Conservation (phyloP, 2,797 vertebrate species). For the Silurus lanzhouensis region DNA sequence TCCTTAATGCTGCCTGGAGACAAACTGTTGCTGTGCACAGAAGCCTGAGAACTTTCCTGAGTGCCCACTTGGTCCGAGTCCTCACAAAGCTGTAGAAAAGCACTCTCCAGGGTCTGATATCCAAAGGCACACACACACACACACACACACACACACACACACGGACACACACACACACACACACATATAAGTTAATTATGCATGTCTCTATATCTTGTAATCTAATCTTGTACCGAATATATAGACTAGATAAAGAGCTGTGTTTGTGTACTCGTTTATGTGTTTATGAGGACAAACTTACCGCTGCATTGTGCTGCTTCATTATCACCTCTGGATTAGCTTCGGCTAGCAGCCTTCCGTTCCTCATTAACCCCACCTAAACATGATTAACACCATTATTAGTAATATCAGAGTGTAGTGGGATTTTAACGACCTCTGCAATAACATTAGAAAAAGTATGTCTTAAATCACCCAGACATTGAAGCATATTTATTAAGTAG, state of each 20-base stretch:
- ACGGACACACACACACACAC: background rate
- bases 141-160: background rate
- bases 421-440: background rate
- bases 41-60: conserved; percentile 56
- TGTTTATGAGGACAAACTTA: conserved; percentile 60
- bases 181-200: background rate
- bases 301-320: conserved; percentile 73
- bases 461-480: background rate
- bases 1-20: conserved; percentile 69
- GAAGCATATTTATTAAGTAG: background rate
- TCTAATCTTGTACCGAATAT: too few species aligned
- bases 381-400: background rate
- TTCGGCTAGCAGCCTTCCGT: conserved; percentile 75
- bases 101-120: conserved; percentile 75
- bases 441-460: background rate
- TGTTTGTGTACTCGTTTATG: background rate
- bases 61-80: conserved; percentile 66
- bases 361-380: conserved; percentile 81
- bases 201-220: background rate
- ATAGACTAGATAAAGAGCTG: background rate
- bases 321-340: conserved; percentile 74
- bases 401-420: background rate
- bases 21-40: conserved; percentile 60
- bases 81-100: conserved; percentile 80
- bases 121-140: conserved; percentile 4